Evolutionary conservation across 2,888 invertebrate genomes (phyloP).

Genomic region (Nemapogon koenigi): DNA sequence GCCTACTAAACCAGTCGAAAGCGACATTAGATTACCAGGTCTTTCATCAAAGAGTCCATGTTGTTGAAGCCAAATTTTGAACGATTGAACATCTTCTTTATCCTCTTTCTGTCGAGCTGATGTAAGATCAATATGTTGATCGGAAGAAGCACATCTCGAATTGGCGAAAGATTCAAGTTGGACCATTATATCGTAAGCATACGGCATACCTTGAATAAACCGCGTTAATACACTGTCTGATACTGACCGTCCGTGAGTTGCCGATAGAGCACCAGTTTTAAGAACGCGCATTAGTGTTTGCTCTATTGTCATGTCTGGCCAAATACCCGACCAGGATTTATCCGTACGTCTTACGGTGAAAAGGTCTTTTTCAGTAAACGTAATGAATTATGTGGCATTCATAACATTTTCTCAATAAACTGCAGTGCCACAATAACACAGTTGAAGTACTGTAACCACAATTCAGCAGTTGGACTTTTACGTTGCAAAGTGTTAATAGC

Average conservation of each 20-base stretch:
- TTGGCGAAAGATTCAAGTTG: not conserved
- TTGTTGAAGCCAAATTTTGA: not conserved
- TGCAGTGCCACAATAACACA: not conserved
- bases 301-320: not conserved
- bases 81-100: not conserved
- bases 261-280: slow-evolving; percentile 6
- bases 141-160: not conserved
- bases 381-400: not conserved
- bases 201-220: not conserved
- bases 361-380: not conserved
- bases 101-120: not conserved
- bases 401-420: not conserved
- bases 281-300: slow-evolving; percentile 5
- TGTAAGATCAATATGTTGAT: not conserved
- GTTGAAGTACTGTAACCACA: not conserved
- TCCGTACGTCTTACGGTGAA: not conserved
- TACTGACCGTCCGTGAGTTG: not conserved
- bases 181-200: not conserved
- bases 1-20: not conserved
- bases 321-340: slow-evolving; percentile 2
- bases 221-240: not conserved
- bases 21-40: not conserved
- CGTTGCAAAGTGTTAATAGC: not conserved
- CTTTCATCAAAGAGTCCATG: not conserved
- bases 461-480: not conserved